Evolutionary conservation across 2,888 invertebrate species (phyloP).

Genomic region (Dasysyrphus albostriatus): DNA sequence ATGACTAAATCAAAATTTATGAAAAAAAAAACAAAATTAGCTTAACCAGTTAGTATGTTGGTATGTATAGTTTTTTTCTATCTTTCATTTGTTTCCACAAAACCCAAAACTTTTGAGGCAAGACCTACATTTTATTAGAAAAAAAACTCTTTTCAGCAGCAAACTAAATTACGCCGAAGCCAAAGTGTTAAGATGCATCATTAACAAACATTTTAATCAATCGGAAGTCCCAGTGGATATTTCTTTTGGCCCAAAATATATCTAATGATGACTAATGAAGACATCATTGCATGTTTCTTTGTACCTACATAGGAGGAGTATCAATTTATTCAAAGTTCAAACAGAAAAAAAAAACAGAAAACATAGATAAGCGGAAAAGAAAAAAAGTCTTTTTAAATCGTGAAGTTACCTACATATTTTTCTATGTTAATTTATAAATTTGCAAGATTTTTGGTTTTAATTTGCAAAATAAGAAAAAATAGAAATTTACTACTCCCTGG

Average conservation of each 20-base stretch:
- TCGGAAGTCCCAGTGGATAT: slow-evolving; percentile 1
- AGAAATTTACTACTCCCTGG: not conserved
- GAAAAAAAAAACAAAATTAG: not conserved
- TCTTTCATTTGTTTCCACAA: not conserved
- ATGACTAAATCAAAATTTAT: not conserved
- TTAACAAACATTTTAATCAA: not conserved
- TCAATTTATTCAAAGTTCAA: slow-evolving; percentile 3
- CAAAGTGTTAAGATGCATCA: slow-evolving; percentile 13
- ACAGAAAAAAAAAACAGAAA: not conserved
- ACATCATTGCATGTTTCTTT: not conserved
- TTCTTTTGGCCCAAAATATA: slow-evolving; percentile 5
- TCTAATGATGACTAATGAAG: slow-evolving; percentile 29
- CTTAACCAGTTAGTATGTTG: slow-evolving; percentile 1
- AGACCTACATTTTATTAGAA: not conserved
- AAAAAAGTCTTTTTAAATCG: not conserved
- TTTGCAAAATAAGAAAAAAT: not conserved
- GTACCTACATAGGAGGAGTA: not conserved
- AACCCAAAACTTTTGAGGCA: not conserved
- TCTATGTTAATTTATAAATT: not conserved
- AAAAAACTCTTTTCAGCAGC: not conserved
- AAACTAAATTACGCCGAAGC: not conserved
- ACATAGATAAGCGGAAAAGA: not conserved
- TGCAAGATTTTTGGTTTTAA: not conserved
- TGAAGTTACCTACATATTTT: not conserved
- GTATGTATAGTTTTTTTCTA: not conserved